Evolutionary conservation across 64 coral and sea anemone species (phyloP), one percentile per base, ranked within the genome.

Genomic region (Stylophora pistillata): DNA sequence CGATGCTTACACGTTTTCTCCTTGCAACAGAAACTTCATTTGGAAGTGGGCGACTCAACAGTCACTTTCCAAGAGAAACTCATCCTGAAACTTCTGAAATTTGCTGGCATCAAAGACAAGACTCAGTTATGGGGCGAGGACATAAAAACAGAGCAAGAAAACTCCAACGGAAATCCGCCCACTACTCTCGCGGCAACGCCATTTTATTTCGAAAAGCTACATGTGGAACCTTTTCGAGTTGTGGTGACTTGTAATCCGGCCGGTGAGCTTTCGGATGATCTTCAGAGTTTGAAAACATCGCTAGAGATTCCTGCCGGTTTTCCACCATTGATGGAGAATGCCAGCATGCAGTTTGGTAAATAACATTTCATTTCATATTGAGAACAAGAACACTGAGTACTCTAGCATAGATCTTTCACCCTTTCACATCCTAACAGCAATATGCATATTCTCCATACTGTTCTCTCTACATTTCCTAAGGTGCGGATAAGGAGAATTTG

Each of bases 321-420:
- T 62, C 97, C 97, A 0, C 97, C 97, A 5, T 79, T 81, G 37
- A 53, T 99, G 71, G 97, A 99, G 29, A 99, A 93, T 9, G 93
- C 93, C 13, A 93, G 61, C 63, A 56, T 99, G 23, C 78, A 82
- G 69, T 93, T 99, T 76, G 90, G 97, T 99, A 90, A 74, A 80
- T 87, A 56, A 23, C 7, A 56, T 10, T 58, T 55, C 58, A 20
- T 65, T 10, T 93, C 5, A 4, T 47, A 47, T 47, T 7, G 3
- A 4, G 7, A 47, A 47, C 7, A 47, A 47, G 37, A 47, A 0
- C 37, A 47, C 3, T 47, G 7, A 47, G 3, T 47, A 47, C 37
- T 47, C 37, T 47, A 7, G 7, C 37, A 47, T 47, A 47, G 37
- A 47, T 47, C 37, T 47, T 47, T 47, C 3, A 47, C 1, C 37